Evolutionary conservation across 1,140 invertebrate genomes (phyloP).

Genomic region (Papilio glaucus): DNA sequence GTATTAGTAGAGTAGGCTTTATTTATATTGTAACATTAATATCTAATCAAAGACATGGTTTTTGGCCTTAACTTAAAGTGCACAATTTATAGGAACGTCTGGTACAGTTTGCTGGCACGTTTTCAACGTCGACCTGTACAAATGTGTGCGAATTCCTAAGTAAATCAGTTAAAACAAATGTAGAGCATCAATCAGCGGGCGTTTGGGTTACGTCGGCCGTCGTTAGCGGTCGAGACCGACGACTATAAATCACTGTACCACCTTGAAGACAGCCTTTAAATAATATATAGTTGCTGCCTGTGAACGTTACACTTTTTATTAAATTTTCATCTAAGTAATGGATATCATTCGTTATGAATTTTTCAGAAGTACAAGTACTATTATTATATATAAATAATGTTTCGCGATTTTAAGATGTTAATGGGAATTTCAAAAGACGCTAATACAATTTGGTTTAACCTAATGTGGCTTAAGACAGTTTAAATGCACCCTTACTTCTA

Average conservation of each 20-base stretch:
- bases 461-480: too few relatives aligned
- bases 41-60: not conserved
- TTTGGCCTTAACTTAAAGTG: not conserved
- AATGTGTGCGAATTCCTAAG: conserved; percentile 57
- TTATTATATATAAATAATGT: too few relatives aligned
- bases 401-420: too few relatives aligned
- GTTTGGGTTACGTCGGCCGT: conserved; percentile 57
- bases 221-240: conserved; percentile 72
- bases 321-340: not conserved
- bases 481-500: too few relatives aligned
- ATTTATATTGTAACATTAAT: not conserved
- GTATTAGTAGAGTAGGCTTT: too few relatives aligned
- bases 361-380: not conserved
- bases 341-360: not conserved
- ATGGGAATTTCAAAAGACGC: too few relatives aligned
- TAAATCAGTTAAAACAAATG: conserved; percentile 82
- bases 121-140: conserved; percentile 40
- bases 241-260: conserved; percentile 68
- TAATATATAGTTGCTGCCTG: conserved; percentile 58
- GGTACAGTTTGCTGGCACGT: conserved; percentile 17
- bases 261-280: conserved; percentile 70
- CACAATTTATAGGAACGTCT: conserved; percentile 9
- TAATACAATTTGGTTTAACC: too few relatives aligned
- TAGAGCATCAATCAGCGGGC: conserved; percentile 73
- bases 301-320: conserved; percentile 45